Evolutionary conservation across 53 echinoderm and acorn worm genomes (phyloP).

Genomic region (Echinarachnius parma): DNA sequence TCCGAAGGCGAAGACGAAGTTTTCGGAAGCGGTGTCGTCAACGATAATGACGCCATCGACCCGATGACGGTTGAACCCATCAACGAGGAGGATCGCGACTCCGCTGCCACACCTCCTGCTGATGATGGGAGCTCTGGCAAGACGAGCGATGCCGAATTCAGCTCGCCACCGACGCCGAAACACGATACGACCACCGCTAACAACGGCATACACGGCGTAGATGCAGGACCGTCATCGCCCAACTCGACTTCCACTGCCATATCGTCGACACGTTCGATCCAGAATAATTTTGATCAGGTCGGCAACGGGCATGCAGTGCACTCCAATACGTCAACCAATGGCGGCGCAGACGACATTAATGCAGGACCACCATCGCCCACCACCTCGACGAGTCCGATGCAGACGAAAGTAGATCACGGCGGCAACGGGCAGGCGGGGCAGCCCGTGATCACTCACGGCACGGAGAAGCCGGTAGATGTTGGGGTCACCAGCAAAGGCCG

Average conservation of each 20-base stretch:
- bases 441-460: background rate
- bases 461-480: constrained; percentile 41
- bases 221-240: background rate
- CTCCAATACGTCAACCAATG: background rate
- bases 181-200: constrained; percentile 18
- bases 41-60: constrained; percentile 16
- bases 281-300: too few species aligned
- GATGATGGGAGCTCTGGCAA: constrained; percentile 4
- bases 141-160: constrained; percentile 7
- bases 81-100: background rate
- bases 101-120: constrained; percentile 4
- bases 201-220: background rate
- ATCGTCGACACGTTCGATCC: too few species aligned
- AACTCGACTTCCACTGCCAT: background rate
- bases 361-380: constrained; percentile 1
- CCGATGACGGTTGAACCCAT: background rate
- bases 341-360: constrained; percentile 24
- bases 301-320: constrained; percentile 2
- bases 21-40: constrained; percentile 10
- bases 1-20: constrained; percentile 32
- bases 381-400: background rate
- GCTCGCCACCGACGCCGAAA: constrained; percentile 44
- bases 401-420: constrained; percentile 7
- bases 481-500: constrained; percentile 81
- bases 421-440: constrained; percentile 31